Base-by-base conservation (phyloP, 64 coral and sea anemone genomes). In the Astreopora myriophthalma region DNA sequence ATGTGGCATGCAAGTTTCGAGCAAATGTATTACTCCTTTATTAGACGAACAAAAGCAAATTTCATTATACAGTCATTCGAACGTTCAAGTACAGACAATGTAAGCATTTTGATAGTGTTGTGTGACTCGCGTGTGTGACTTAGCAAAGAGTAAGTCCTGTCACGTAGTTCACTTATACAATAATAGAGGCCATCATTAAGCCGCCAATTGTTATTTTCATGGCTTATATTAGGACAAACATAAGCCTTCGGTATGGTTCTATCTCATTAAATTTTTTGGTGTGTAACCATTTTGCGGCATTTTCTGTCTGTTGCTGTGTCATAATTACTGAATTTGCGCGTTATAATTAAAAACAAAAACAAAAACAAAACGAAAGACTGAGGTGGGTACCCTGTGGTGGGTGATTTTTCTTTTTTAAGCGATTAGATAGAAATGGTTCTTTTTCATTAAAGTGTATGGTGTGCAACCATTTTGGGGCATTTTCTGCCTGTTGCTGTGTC, bases 281-380 rank as follows among this genome's bases (percentile, higher is more conserved):
- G 63, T 67, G 26, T 29, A 67, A 67, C 63, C 63, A 67, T 62
- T 62, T 67, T 67, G 63, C 25, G 63, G 63, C 11, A 67, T 67
- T 57, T 67, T 67, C 63, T 67, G 63, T 67, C 63, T 67, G 63
- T 67, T 67, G 23, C 63, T 67, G 23, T 67, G 63, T 67, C 63
- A 24, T 67, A 26, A 31, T 67, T 67, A 67, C 63, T n/a, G 10
- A 67, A 24, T 63, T 63, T 63, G 58, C 58, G 14, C 17, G 58
- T 63, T 7, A 63, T 3, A 63, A 63, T 63, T 5, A 44, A 44
- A 44, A 44, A 44, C n/a, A n/a, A n/a, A n/a, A n/a, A n/a, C n/a
- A n/a, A 44, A 6, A 44, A 44, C 6, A 44, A 44, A 44, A 44
- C 40, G 22, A 67, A 67, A 67, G 26, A 67, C 8, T 67, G 63